Conservation (phyloP, 2,797 vertebrate species). For the Rhodeus uyekii region DNA sequence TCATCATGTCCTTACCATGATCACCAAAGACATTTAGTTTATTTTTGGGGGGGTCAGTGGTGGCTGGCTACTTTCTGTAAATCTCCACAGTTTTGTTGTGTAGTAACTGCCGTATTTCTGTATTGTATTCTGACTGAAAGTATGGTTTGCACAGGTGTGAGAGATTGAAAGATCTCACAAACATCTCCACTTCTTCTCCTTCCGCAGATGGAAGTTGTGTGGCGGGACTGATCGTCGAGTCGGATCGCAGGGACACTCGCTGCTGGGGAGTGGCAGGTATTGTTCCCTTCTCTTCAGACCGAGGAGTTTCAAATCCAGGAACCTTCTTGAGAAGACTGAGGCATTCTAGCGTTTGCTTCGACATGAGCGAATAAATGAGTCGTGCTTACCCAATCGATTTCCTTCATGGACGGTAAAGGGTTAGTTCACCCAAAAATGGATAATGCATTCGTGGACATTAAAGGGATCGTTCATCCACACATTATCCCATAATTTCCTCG, state of each 20-base stretch:
- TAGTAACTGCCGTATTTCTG: neutral
- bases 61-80: no score
- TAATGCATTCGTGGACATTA: no score
- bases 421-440: no score
- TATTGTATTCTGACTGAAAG: neutral
- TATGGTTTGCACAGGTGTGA: neutral
- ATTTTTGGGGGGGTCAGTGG: no score
- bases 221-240: constrained; percentile 61
- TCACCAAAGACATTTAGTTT: no score
- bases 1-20: no score
- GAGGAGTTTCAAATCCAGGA: neutral
- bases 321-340: neutral
- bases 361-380: neutral
- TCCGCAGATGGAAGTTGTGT: constrained; percentile 73
- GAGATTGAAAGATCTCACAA: constrained; percentile 18
- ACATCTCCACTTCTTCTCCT: constrained; percentile 25
- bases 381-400: neutral
- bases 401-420: neutral
- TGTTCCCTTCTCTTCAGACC: constrained; percentile 1
- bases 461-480: no score
- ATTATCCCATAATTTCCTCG: no score
- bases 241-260: constrained; percentile 52
- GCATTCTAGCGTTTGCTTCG: neutral
- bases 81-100: neutral
- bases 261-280: constrained; percentile 48